Evolutionary conservation across 2,797 vertebrate species (phyloP).

Genomic region (Clamator glandarius): DNA sequence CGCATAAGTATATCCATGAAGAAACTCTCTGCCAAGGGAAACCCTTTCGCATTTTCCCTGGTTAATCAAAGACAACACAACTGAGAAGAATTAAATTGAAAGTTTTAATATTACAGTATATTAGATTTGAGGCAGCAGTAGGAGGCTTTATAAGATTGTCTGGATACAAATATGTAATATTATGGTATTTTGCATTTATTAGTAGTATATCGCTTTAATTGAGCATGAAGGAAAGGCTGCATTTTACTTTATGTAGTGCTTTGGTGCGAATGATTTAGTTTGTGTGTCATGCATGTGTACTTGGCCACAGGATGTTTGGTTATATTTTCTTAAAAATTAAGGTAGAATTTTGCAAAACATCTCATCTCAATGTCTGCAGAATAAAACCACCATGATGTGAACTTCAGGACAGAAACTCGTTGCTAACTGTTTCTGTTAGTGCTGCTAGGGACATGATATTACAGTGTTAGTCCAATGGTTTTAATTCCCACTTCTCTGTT

Average conservation of each 20-base stretch:
- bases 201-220: slow-evolving; percentile 10
- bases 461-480: background rate
- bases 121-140: slow-evolving; percentile 51
- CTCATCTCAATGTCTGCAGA: background rate
- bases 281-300: background rate
- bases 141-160: slow-evolving; percentile 46
- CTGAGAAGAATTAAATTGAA: slow-evolving; percentile 57
- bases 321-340: slow-evolving; percentile 2
- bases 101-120: slow-evolving; percentile 49
- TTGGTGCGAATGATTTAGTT: slow-evolving; percentile 35
- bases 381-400: background rate
- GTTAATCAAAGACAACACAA: slow-evolving; percentile 66
- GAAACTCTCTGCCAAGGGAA: slow-evolving; percentile 40
- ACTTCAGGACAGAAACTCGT: background rate
- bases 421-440: background rate
- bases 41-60: slow-evolving; percentile 14
- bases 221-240: slow-evolving; percentile 1
- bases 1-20: background rate
- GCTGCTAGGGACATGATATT: background rate
- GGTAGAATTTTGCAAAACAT: background rate
- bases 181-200: slow-evolving; percentile 36
- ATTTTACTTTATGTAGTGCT: background rate
- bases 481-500: background rate
- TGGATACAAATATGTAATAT: slow-evolving; percentile 45
- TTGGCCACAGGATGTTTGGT: background rate